These are phyloP conservation scores for Agrochola lota DNA, from an alignment of 2,888 invertebrate species.

Conservation along the genomic window DNA sequence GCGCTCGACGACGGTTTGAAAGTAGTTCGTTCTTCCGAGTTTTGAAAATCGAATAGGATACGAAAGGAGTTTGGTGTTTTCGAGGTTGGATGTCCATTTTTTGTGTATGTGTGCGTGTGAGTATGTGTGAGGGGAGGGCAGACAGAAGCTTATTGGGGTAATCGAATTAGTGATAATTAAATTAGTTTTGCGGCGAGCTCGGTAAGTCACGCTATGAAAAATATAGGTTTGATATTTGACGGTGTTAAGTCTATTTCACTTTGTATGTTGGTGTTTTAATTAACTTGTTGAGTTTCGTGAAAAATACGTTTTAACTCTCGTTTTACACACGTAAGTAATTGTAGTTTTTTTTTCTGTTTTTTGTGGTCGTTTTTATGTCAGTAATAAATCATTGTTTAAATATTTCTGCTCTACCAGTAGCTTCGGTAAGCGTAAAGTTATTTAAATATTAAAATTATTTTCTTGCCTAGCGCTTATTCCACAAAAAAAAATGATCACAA, in stretches of 20 bases:
- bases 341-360: neutral
- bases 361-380: neutral
- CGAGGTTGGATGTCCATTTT: slow-evolving; percentile 43
- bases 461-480: neutral
- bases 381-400: slow-evolving; percentile 1
- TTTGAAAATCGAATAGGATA: slow-evolving; percentile 49
- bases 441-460: slow-evolving; percentile 22
- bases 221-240: slow-evolving; percentile 72
- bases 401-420: neutral
- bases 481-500: neutral
- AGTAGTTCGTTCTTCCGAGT: slow-evolving; percentile 37
- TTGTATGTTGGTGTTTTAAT: slow-evolving; percentile 52
- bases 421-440: neutral
- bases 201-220: slow-evolving; percentile 74
- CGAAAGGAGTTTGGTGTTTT: slow-evolving; percentile 56
- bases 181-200: slow-evolving; percentile 80
- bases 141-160: slow-evolving; percentile 80
- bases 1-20: slow-evolving; percentile 29
- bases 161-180: slow-evolving; percentile 88
- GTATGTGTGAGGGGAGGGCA: slow-evolving; percentile 74
- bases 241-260: slow-evolving; percentile 54
- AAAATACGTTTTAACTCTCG: neutral
- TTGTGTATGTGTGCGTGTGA: slow-evolving; percentile 39
- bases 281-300: slow-evolving; percentile 44
- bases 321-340: slow-evolving; percentile 39